Percentiles rank a stretch among this genome's conserved stretches.
These are phyloP conservation scores for Riparia riparia DNA, from an alignment of 2,113 vertebrate species.

Conservation along the genomic window DNA sequence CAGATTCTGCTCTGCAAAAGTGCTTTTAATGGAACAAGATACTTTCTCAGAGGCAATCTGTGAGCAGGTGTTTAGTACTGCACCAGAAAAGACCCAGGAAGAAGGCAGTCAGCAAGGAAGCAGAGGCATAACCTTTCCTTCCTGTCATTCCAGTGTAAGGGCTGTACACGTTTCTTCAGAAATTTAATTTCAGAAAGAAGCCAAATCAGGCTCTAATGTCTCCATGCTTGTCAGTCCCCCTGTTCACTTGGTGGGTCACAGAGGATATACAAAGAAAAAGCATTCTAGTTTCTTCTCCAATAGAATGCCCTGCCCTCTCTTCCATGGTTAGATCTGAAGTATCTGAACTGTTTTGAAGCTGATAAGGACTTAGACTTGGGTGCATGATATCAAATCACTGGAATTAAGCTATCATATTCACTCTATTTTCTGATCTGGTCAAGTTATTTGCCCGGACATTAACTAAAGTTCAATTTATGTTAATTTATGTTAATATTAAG, in stretches of 20 bases:
- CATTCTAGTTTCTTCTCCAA: neutral
- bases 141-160: neutral
- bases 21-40: conserved; percentile 20
- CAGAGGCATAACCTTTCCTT: neutral
- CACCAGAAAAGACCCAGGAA: neutral
- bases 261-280: neutral
- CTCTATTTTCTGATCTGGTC: neutral
- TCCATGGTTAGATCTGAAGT: neutral
- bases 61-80: neutral
- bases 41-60: neutral
- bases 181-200: neutral
- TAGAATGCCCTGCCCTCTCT: neutral
- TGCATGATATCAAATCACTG: neutral
- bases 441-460: neutral
- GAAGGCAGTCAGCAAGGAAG: neutral
- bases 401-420: neutral
- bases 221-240: rapidly evolving
- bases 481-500: neutral
- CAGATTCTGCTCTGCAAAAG: conserved; percentile 3
- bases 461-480: neutral
- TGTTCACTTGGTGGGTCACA: neutral
- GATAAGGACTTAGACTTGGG: neutral
- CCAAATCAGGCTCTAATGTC: rapidly evolving
- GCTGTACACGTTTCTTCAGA: neutral
- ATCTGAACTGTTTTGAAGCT: neutral